Evolutionary conservation across 2,797 vertebrate genomes (phyloP), one percentile per base, ranked within the genome.

Genomic region (Girardinus metallicus): DNA sequence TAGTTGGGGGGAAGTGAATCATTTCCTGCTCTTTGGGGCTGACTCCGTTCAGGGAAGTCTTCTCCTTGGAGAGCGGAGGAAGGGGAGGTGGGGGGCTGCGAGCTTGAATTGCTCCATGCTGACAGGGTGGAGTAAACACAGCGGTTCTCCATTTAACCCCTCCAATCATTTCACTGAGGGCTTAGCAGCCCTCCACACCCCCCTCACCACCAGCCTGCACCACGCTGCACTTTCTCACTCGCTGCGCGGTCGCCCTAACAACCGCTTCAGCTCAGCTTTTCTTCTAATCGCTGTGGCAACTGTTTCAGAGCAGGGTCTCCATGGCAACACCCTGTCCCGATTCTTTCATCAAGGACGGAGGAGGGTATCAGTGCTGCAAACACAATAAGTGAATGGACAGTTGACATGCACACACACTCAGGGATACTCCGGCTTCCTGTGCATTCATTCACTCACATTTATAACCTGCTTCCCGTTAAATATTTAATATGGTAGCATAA

Each of bases 311-410:
- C 93, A 77, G 85, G 84, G 93, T 96, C 91, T 93, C 94, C 93
- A 95, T 96, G 90, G 95, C 89, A 95, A 95, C 95, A 87, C 90
- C 88, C 86, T 87, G 91, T 95, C 93, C 94, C 90, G 89, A 94
- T 95, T 95, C 93, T 88, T 86, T 86, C 89, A 93, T 95, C 92
- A 95, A 95, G 94, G 95, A 94, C 87, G 87, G 87, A 87, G 90
- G 93, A 90, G 86, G 83, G 89, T 87, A 91, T 91, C 82, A 91
- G 88, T 70, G 80, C 79, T 77, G 83, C 85, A 80, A 86, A 86
- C 66, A 55, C 72, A 83, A 60, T 34, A 83, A 83, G 80, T 91
- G 91, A 90, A 88, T 79, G 89, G 84, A 83, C 81, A 43, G 79
- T 83, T 82, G 62, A 75, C 60, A 70, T 21, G 36, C 76, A 62